phyloP scores from a whole-genome alignment of 2,113 vertebrate genomes.

The Macquaria australasica region DNA sequence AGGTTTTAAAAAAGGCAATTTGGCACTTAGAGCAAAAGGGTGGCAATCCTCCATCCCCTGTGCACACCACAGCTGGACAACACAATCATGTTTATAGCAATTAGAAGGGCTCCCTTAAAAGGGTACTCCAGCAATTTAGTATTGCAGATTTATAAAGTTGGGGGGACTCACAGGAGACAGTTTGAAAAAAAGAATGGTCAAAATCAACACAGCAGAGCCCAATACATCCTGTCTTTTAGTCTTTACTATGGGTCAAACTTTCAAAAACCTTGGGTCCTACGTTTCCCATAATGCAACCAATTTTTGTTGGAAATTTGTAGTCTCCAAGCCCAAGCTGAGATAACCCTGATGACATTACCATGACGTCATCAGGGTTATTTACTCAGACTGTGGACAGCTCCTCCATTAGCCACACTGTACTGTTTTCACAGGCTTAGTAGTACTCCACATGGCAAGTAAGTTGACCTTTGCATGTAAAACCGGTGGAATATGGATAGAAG shows the following conservation, averaged over 20 bases:
- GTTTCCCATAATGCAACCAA: background rate
- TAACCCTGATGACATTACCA: background rate
- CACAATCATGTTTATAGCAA: slow-evolving; percentile 5
- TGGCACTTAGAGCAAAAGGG: background rate
- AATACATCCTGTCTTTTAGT: background rate
- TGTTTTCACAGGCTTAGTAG: background rate
- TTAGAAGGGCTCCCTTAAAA: background rate
- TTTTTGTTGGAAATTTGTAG: background rate
- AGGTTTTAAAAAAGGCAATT: slow-evolving; percentile 14
- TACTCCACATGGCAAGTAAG: background rate
- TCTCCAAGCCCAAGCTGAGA: background rate
- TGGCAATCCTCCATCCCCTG: background rate
- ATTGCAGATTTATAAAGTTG: background rate
- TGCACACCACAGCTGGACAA: background rate
- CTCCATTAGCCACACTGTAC: background rate
- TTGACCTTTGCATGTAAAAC: slow-evolving; percentile 15
- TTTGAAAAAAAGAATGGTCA: background rate
- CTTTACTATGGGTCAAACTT: background rate
- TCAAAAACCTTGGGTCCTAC: background rate
- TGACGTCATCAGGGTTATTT: background rate
- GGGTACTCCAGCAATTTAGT: background rate
- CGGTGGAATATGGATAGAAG: background rate
- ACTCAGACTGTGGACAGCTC: background rate
- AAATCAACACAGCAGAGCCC: background rate
- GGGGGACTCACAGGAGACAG: background rate